phyloP scores from a whole-genome alignment of 2,888 invertebrate species.

The Monopis laevigella region DNA sequence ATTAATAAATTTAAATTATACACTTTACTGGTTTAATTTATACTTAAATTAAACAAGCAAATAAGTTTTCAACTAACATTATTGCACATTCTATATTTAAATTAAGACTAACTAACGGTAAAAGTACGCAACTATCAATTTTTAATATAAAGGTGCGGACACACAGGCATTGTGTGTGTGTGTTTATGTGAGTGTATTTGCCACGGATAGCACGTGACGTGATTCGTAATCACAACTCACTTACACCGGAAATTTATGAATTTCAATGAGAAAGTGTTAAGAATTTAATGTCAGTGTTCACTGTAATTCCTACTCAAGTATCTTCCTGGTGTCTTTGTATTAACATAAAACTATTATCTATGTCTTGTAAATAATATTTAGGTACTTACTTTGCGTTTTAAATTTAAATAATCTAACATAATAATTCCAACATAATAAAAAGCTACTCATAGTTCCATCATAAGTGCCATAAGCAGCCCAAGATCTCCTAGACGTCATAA shows the following conservation, averaged over 20 bases:
- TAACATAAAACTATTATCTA: no score
- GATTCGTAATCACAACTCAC: slow-evolving; percentile 43
- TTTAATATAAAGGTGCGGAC: slow-evolving; percentile 9
- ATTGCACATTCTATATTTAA: not conserved
- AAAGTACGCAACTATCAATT: slow-evolving; percentile 6
- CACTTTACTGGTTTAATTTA: no score
- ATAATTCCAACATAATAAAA: no score
- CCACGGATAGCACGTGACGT: slow-evolving; percentile 55
- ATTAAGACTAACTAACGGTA: slow-evolving; percentile 8
- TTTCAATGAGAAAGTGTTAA: slow-evolving; percentile 66
- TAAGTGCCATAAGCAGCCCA: no score
- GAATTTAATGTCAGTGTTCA: slow-evolving; percentile 43
- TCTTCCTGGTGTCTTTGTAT: not conserved
- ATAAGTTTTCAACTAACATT: slow-evolving; percentile 26
- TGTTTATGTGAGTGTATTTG: slow-evolving; percentile 39
- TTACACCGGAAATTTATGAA: slow-evolving; percentile 66
- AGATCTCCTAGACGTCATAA: no score
- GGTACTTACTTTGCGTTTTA: no score
- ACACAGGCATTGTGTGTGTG: slow-evolving; percentile 31
- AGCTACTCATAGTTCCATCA: no score
- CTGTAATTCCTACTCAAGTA: not conserved
- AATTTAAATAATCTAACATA: no score
- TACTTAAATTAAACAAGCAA: no score
- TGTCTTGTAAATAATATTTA: no score
- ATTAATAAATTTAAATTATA: no score